phyloP scores from a whole-genome alignment of 2,797 vertebrate genomes.

The Decapterus maruadsi region DNA sequence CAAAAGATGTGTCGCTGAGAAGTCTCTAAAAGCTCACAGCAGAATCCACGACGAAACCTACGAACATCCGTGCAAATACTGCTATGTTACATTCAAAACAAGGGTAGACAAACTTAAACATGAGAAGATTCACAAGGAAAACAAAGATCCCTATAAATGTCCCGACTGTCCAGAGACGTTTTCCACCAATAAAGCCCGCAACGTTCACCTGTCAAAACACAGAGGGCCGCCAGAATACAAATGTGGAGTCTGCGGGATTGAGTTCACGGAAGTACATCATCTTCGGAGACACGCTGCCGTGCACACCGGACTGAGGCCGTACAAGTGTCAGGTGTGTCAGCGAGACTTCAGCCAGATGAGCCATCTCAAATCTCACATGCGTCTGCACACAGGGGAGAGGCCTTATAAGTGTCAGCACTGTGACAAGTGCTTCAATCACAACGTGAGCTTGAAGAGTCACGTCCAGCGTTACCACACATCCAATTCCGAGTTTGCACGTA shows the following conservation, averaged over 20 bases:
- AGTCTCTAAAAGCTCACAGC: slow-evolving; percentile 44
- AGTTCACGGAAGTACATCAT: slow-evolving; percentile 30
- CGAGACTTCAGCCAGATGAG: slow-evolving; percentile 69
- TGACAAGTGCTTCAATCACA: slow-evolving; percentile 75
- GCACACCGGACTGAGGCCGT: slow-evolving; percentile 65
- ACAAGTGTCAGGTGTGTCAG: slow-evolving; percentile 66
- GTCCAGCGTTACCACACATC: slow-evolving; percentile 56
- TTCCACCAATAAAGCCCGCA: slow-evolving; percentile 29
- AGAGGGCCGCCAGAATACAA: slow-evolving; percentile 38
- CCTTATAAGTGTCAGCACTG: slow-evolving; percentile 72
- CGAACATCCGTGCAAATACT: slow-evolving; percentile 70
- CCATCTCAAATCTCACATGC: slow-evolving; percentile 77
- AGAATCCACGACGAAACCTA: slow-evolving; percentile 61
- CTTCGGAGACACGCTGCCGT: slow-evolving; percentile 63
- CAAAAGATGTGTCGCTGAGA: slow-evolving; percentile 51
- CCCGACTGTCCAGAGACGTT: slow-evolving; percentile 63
- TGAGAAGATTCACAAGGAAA: slow-evolving; percentile 52
- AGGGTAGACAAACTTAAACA: slow-evolving; percentile 67
- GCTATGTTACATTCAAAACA: slow-evolving; percentile 58
- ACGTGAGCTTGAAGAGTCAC: slow-evolving; percentile 75
- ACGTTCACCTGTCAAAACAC: slow-evolving; percentile 57
- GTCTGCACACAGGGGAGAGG: slow-evolving; percentile 75
- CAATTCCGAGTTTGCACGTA: neutral
- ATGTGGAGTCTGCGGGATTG: slow-evolving; percentile 61
- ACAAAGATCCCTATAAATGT: slow-evolving; percentile 62